Evolutionary conservation across 2,797 vertebrate genomes (phyloP), one percentile per base, ranked within the genome.

Genomic region (Microchirus variegatus): DNA sequence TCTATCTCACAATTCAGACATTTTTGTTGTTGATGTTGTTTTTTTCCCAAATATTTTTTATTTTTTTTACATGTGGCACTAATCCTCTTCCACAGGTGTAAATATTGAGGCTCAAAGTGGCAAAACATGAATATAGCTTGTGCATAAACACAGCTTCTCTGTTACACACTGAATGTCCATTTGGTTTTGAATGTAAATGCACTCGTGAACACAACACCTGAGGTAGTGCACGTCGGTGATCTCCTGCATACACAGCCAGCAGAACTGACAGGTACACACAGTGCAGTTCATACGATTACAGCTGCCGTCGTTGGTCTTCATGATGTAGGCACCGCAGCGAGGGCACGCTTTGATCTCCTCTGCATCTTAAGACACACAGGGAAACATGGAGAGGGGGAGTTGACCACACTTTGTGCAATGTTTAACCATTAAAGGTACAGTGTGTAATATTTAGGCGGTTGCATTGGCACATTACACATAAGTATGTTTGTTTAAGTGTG

Each of bases 271-370:
- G 80, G 94, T 94, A 7, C 95, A 96, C 53, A 96, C 93, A 0
- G 94, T 92, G 89, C 95, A 96, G 87, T 93, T 96, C 95, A 96
- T 95, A 49, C 94, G 92, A 83, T 96, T 96, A 82, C 95, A 96
- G 93, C 95, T 95, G 71, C 95, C 95, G 0, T 96, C 95, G 0
- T 96, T 95, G 81, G 94, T 93, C 92, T 96, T 96, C 94, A 94
- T 95, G 88, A 96, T 95, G 87, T 94, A 94, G 69, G 95, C 95
- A 45, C 94, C 94, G 63, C 95, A 96, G 74, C 94, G 94, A 40
- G 95, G 95, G 69, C 95, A 96, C 7, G 94, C 87, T 84, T 96
- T 95, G 87, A 96, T 94, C 84, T 94, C 94, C 85, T 94, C 94
- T 44, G 91, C 88, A 80, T 94, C 94, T 94, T 63, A 56, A 75